Percentiles rank a stretch among this genome's conserved stretches.
Evolutionary conservation across 2,888 invertebrate species (phyloP).

Genomic region (Archips xylosteana): DNA sequence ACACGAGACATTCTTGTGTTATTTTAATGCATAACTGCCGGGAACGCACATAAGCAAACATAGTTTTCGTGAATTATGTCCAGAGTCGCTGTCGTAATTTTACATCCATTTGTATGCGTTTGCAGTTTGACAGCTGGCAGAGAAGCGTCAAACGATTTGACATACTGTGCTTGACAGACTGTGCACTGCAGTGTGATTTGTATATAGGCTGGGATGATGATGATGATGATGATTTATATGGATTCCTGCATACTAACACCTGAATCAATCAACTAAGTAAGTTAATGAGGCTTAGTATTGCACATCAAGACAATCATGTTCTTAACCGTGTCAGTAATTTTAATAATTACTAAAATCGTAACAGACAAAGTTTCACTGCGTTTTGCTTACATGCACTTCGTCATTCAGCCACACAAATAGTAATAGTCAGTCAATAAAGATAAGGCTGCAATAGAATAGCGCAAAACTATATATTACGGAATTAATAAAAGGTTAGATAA

Average conservation of each 20-base stretch:
- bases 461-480: slow-evolving; percentile 6
- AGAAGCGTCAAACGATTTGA: too few species aligned
- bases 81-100: too few species aligned
- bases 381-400: slow-evolving; percentile 20
- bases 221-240: too few species aligned
- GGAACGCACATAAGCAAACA: too few species aligned
- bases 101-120: too few species aligned
- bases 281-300: slow-evolving; percentile 22
- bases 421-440: neutral
- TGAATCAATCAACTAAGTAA: slow-evolving; percentile 29
- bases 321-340: slow-evolving; percentile 20
- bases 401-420: neutral
- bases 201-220: too few species aligned
- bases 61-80: too few species aligned
- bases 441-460: neutral
- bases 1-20: neutral
- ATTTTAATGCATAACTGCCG: too few species aligned
- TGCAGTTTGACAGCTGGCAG: too few species aligned
- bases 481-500: slow-evolving; percentile 5
- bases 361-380: slow-evolving; percentile 14
- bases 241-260: too few species aligned
- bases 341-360: slow-evolving; percentile 29
- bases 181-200: too few species aligned
- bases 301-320: slow-evolving; percentile 23
- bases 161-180: too few species aligned